Base-by-base conservation (phyloP, 2,888 invertebrate species). In the Zonitis immaculata region DNA sequence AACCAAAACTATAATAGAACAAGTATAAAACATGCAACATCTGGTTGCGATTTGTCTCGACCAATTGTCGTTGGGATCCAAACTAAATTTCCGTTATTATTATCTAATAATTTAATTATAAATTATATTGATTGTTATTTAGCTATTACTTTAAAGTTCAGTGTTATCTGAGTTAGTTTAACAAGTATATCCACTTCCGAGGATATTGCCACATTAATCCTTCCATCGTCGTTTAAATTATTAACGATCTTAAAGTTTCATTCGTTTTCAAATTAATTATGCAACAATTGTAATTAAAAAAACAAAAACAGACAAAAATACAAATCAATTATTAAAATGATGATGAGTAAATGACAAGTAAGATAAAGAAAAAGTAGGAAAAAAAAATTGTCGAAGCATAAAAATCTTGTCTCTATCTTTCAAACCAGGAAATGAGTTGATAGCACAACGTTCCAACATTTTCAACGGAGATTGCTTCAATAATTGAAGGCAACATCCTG, bases 151-250 rank as follows among this genome's bases (percentile, higher is more conserved):
- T n/a, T n/a, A 39, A 18, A 18, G 18, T n/a, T 18, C 61, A 63
- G 69, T 69, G 63, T 69, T 70, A 70, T 69, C 67, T 67, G 67
- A 68, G 68, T 69, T 70, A 69, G 67, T 66, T 65, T 65, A 68
- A 69, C 71, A 72, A 70, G 71, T 64, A 70, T 70, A 70, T 70
- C 68, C 71, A 71, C 70, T 71, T 68, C 69, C 66, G 66, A 62
- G 64, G 61, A n/a, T n/a, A n/a, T 62, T 61, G 65, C 66, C 67
- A 52, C 65, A 64, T 62, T 69, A 70, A 70, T 70, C 70, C 69
- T 69, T 67, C 59, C 64, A 22, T 46, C 56, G 54, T 42, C 57
- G 49, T 49, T 49, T 49, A 28, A 66, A 66, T 63, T 66, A 66
- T 66, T 66, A 61, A 66, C 59, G 58, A 59, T 48, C 52, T 50